Evolutionary conservation across 2,113 vertebrate genomes (phyloP).

Genomic region (Lampris incognitus): DNA sequence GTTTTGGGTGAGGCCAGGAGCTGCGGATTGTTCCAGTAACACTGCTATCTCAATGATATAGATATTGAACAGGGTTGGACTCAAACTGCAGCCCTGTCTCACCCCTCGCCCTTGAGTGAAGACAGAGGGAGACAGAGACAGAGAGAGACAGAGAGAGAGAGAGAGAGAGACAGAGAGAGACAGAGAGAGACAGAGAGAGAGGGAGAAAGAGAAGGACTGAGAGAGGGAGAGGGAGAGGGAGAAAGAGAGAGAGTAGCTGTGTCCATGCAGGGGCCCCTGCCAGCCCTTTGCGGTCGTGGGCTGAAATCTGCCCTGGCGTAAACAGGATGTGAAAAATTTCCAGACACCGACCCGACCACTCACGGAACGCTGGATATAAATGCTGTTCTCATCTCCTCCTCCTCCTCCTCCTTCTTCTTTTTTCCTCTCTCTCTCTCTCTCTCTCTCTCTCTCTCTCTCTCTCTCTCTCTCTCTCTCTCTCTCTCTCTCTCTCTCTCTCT

Average conservation of each 20-base stretch:
- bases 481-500: constrained; percentile 52
- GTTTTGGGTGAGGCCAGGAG: no score
- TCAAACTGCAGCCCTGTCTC: no score
- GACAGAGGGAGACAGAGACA: constrained; percentile 27
- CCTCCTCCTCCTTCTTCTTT: background rate
- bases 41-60: no score
- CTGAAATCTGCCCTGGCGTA: constrained; percentile 81
- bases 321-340: constrained; percentile 88
- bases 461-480: no score
- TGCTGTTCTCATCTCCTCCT: constrained; percentile 64
- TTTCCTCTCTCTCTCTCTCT: constrained; percentile 51
- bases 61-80: no score
- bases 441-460: constrained; percentile 17
- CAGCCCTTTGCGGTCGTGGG: constrained; percentile 78
- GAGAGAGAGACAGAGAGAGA: background rate
- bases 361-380: constrained; percentile 84
- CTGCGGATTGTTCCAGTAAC: no score
- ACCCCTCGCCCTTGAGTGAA: no score
- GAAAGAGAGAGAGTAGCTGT: constrained; percentile 68
- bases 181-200: constrained; percentile 1
- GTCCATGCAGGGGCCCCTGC: constrained; percentile 68
- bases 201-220: no score
- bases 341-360: constrained; percentile 82
- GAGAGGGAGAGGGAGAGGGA: constrained; percentile 42
- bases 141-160: background rate